Evolutionary conservation across 2,888 invertebrate species (phyloP), one percentile per base, ranked within the genome.

Genomic region (Creontiades dilutus): DNA sequence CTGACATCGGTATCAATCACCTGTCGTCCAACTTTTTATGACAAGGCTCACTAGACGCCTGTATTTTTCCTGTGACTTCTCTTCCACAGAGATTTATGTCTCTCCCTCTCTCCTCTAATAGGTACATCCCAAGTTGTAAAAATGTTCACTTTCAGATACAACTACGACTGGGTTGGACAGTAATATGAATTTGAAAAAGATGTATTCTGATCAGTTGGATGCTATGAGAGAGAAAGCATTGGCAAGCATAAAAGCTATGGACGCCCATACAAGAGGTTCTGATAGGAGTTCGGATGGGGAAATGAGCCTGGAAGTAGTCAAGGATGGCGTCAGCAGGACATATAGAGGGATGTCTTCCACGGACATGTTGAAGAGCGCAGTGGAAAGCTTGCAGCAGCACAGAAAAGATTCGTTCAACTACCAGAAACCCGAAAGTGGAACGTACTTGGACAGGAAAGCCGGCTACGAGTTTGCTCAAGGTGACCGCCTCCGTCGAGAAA

Each of bases 171-270:
- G 47, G 5, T 14, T 55, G 23, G 82, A 82, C 4, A 12, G 12
- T 2, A 47, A 52, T 19, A 48, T 52, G 4, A 46, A 85, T 23
- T 37, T 85, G 61, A 85, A 85, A 61, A 27, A 85, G n/a, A 37
- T 61, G 16, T 85, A 85, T 28, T 37, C 85, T 57, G 61, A 85
- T 13, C 85, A 85, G 16, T 23, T 85, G 46, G 85, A 85, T 16
- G 85, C 57, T 1, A 85, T 85, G 85, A 37, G 55, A 16, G 48
- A 85, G n/a, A 85, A 61, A 23, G 85, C 85, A 16, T 27, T 55
- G 61, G 85, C 57, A 23, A 85, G 85, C 46, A 28, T 85, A 52
- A 46, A 82, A 48, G n/a, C 82, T 23, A 23, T 82, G 47, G 52
- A 82, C 46, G 78, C 78, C 14, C n/a, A 37, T 9, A 78, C 78